phyloP scores from a whole-genome alignment of 2,888 invertebrate genomes.

The Pollenia griseotomentosa region DNA sequence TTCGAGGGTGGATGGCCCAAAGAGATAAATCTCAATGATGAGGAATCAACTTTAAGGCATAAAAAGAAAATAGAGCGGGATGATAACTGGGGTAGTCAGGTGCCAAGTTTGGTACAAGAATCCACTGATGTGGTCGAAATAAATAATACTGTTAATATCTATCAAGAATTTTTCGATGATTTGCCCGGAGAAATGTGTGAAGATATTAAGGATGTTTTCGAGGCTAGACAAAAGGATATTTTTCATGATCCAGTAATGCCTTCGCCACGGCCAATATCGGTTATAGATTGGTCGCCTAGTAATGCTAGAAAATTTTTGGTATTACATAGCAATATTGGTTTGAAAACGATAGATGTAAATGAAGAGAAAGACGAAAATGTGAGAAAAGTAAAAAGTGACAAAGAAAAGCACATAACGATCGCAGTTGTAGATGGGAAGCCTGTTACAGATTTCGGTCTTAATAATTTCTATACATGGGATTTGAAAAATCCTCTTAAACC shows the following conservation, averaged over 20 bases:
- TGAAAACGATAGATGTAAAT: background rate
- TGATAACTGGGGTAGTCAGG: slow-evolving; percentile 88
- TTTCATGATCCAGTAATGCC: slow-evolving; percentile 86
- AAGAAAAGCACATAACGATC: background rate
- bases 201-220: slow-evolving; percentile 86
- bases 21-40: slow-evolving; percentile 87
- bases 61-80: slow-evolving; percentile 92
- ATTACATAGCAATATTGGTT: slow-evolving; percentile 75
- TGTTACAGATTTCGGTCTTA: slow-evolving; percentile 23
- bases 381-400: background rate
- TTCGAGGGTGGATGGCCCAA: slow-evolving; percentile 94
- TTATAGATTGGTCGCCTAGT: slow-evolving; percentile 89
- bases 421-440: background rate
- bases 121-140: slow-evolving; percentile 83
- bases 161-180: slow-evolving; percentile 89
- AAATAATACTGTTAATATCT: slow-evolving; percentile 92
- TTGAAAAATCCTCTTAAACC: slow-evolving; percentile 86
- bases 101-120: slow-evolving; percentile 80
- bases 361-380: background rate
- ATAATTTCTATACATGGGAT: slow-evolving; percentile 81
- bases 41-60: slow-evolving; percentile 90
- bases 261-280: slow-evolving; percentile 84
- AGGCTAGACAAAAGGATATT: slow-evolving; percentile 87
- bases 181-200: slow-evolving; percentile 83
- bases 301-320: slow-evolving; percentile 80